Evolutionary conservation across 2,113 vertebrate genomes (phyloP).

Genomic region (Lepus timidus): DNA sequence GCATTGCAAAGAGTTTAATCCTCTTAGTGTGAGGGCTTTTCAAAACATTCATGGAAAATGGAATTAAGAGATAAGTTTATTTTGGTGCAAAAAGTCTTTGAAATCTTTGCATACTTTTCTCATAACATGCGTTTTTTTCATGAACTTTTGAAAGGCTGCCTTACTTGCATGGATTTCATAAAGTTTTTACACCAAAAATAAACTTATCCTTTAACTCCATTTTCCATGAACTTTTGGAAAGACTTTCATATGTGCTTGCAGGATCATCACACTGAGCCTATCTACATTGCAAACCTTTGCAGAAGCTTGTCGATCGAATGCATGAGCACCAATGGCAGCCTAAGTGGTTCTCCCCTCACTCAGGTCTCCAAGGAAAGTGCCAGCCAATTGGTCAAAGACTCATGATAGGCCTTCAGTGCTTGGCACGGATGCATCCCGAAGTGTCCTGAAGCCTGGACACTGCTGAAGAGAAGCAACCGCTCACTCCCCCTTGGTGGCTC

Average conservation of each 20-base stretch:
- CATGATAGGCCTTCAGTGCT: background rate
- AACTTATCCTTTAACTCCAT: too few relatives aligned
- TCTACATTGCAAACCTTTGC: background rate
- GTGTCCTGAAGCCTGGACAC: background rate
- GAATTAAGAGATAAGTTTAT: too few relatives aligned
- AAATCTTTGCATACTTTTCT: too few relatives aligned
- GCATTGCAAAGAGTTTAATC: background rate
- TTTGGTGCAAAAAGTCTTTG: too few relatives aligned
- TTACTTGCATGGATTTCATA: too few relatives aligned
- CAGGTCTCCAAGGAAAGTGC: background rate
- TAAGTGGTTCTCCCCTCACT: background rate
- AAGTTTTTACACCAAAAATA: too few relatives aligned
- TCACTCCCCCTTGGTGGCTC: background rate
- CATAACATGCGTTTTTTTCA: too few relatives aligned
- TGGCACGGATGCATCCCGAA: background rate
- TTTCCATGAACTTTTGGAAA: too few relatives aligned
- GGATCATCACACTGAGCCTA: fast-evolving
- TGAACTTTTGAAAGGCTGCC: too few relatives aligned
- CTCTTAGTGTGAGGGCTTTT: background rate
- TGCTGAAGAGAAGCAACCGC: background rate
- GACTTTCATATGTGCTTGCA: too few relatives aligned
- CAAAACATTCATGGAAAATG: too few relatives aligned
- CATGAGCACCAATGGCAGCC: background rate
- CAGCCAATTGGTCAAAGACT: background rate
- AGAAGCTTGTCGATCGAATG: background rate